Base-by-base conservation (phyloP, 2,888 invertebrate genomes). In the Dascillus cervinus region DNA sequence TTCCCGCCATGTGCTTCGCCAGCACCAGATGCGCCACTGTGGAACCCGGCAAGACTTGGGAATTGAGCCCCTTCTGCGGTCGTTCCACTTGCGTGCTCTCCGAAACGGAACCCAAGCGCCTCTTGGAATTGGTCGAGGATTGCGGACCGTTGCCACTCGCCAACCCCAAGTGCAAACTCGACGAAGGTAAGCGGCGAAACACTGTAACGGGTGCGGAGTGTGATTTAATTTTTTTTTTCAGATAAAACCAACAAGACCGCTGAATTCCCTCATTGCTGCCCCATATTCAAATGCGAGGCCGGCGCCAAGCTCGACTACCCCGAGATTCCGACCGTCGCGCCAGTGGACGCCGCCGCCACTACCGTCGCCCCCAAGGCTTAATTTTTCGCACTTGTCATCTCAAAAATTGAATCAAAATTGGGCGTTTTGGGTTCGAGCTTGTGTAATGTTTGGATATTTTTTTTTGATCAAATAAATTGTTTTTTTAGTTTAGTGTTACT, bases 221-320 rank as follows among this genome's bases (percentile, higher is more conserved):
- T 10, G 9, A 10, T n/a, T 14, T 22, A 37, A 28, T 37, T 39
- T 46, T 34, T 35, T 34, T 44, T 70, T 64, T 28, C 74, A 66
- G 87, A 87, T 3, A 86, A 85, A 62, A 89, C 89, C 56, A 88
- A 89, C 73, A 89, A 88, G 66, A 87, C 88, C 4, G 88, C 89
- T 2, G 67, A 81, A 1, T 91, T 89, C 79, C 90, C 90, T 4
- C 75, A 69, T 14, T 90, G 90, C 63, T 91, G 90, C 60, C 90
- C 90, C 1, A 68, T 69, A 42, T 90, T 89, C 71, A 82, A 80
- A 4, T 90, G 90, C 65, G 88, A 89, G 58, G 79, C 79, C 11
- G 90, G 89, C 22, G 85, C 78, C 29, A 84, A 81, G 53, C 66
- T 90, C 53, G 88, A 90, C 64, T 90, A 85, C 67, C 89, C 89